phyloP scores from a whole-genome alignment of 2,113 vertebrate species.

The Copsychus sechellarum region DNA sequence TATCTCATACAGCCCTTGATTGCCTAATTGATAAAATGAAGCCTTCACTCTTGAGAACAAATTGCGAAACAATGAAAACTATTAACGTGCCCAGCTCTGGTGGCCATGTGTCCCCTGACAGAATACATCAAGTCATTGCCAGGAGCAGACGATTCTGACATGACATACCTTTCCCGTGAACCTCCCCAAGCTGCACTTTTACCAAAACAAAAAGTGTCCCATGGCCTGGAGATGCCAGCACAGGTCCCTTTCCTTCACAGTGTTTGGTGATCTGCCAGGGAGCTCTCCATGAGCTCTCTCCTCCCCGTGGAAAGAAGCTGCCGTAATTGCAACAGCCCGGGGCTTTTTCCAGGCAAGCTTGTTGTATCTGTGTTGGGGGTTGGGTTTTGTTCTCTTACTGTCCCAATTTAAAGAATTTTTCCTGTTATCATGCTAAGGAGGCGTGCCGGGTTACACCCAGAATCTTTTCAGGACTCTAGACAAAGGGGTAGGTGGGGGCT shows the following conservation, averaged over 20 bases:
- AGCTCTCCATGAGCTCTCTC: not conserved
- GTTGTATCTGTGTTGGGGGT: no score
- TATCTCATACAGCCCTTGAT: not conserved
- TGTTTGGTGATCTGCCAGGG: not conserved
- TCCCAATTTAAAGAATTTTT: no score
- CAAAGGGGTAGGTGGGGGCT: no score
- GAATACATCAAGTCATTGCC: not conserved
- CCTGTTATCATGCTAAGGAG: no score
- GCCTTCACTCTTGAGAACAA: not conserved
- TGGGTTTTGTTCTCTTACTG: no score
- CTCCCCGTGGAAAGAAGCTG: not conserved
- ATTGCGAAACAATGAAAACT: slow-evolving; percentile 22
- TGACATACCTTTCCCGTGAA: slow-evolving; percentile 20
- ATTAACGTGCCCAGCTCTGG: not conserved
- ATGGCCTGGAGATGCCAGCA: not conserved
- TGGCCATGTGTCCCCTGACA: not conserved
- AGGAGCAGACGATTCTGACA: not conserved
- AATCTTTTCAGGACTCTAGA: no score
- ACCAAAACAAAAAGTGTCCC: not conserved
- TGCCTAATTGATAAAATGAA: not conserved
- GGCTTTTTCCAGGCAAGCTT: not conserved
- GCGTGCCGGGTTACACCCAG: no score
- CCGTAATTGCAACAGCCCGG: not conserved
- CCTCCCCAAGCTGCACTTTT: not conserved
- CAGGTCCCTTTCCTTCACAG: not conserved